Conservation (phyloP, 1,140 invertebrate genomes). For the Myzus persicae region DNA sequence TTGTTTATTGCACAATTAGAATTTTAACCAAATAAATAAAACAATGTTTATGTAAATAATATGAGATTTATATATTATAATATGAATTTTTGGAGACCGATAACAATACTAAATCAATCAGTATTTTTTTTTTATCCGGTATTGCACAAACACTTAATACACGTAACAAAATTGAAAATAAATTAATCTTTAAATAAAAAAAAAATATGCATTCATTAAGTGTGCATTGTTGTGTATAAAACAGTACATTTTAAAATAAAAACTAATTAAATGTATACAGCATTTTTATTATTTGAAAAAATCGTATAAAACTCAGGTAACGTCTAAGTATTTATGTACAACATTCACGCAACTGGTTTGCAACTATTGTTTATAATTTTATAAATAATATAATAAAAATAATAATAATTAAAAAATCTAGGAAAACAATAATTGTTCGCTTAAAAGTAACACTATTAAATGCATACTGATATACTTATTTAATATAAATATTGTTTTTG, state of each 20-base stretch:
- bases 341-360: slow-evolving; percentile 53
- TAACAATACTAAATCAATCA: slow-evolving; percentile 48
- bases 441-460: slow-evolving; percentile 56
- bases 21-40: slow-evolving; percentile 19
- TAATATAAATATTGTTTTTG: slow-evolving; percentile 47
- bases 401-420: slow-evolving; percentile 58
- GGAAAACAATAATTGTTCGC: slow-evolving; percentile 58
- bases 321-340: slow-evolving; percentile 58
- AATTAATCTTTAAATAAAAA: slow-evolving; percentile 43
- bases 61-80: slow-evolving; percentile 37
- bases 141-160: slow-evolving; percentile 51
- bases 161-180: slow-evolving; percentile 54
- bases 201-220: slow-evolving; percentile 29
- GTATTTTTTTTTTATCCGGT: slow-evolving; percentile 28
- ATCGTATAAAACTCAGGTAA: slow-evolving; percentile 58
- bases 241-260: slow-evolving; percentile 52
- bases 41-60: slow-evolving; percentile 31
- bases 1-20: slow-evolving; percentile 31
- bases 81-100: slow-evolving; percentile 28
- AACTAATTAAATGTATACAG: slow-evolving; percentile 54
- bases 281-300: slow-evolving; percentile 54
- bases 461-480: slow-evolving; percentile 54
- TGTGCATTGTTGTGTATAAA: slow-evolving; percentile 51
- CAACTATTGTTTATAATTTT: slow-evolving; percentile 41
- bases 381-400: slow-evolving; percentile 16